A percentile compares a stretch with the other conserved stretches of the same genome.
Evolutionary conservation across 2,797 vertebrate genomes (phyloP).

Genomic region (Hypotaenidia philippensis): DNA sequence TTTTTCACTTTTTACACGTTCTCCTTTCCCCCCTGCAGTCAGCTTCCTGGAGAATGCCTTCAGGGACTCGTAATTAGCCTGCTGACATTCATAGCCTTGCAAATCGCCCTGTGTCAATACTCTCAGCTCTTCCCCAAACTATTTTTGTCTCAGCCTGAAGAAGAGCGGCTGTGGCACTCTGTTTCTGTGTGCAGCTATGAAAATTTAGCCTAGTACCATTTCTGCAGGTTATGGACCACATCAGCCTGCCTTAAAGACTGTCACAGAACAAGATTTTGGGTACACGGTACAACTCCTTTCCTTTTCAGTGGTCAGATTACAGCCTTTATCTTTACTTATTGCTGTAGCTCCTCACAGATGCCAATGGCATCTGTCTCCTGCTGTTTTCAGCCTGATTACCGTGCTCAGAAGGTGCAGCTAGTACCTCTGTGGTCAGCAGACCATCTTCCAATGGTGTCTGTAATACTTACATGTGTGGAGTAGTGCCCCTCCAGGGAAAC

Average conservation of each 20-base stretch:
- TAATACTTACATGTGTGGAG: neutral
- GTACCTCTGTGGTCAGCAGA: neutral
- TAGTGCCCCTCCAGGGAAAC: neutral
- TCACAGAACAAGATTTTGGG: neutral
- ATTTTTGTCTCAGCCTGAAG: neutral
- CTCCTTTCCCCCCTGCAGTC: neutral
- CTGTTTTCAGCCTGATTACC: neutral
- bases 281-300: neutral
- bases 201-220: neutral
- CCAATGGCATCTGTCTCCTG: neutral
- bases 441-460: neutral
- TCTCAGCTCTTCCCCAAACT: neutral
- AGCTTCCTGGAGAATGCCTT: neutral
- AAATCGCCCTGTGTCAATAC: neutral
- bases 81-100: neutral
- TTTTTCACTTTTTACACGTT: neutral
- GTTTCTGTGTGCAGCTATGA: neutral
- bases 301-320: neutral
- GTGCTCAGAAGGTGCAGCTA: neutral
- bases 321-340: neutral
- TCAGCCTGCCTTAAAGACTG: neutral
- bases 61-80: neutral
- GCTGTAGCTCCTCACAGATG: neutral
- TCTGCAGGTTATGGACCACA: accelerated
- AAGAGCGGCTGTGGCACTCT: neutral